These are phyloP conservation scores for Nasua narica DNA, from an alignment of 2,797 vertebrate species.

Conservation along the genomic window DNA sequence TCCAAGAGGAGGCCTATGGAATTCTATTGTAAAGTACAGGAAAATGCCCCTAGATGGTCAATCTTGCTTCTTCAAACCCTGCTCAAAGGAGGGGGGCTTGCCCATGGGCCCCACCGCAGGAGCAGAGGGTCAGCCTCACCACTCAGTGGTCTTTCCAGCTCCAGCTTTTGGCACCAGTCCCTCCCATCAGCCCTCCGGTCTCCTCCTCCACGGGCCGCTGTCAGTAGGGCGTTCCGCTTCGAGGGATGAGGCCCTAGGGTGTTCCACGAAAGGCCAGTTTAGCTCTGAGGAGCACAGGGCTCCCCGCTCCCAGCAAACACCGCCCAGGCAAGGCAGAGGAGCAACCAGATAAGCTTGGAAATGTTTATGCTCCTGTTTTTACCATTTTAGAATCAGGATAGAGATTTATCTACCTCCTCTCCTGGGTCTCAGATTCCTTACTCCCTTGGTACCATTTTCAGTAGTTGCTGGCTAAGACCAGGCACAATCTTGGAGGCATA, in stretches of 20 bases:
- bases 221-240: neutral
- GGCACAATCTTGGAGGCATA: neutral
- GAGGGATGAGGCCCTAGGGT: neutral
- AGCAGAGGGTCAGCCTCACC: neutral
- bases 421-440: neutral
- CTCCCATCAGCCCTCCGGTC: neutral
- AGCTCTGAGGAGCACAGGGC: neutral
- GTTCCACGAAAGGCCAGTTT: neutral
- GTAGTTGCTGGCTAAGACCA: neutral
- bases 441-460: neutral
- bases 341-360: neutral
- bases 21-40: neutral
- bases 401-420: neutral
- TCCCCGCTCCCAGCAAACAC: neutral
- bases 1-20: neutral
- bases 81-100: neutral
- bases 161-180: too few relatives aligned
- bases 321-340: neutral
- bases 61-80: neutral
- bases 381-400: neutral
- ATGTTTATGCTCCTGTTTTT: neutral
- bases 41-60: neutral
- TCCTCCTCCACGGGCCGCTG: neutral
- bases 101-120: rapidly evolving
- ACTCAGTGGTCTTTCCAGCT: neutral